Evolutionary conservation across 1,140 invertebrate genomes (phyloP).

Genomic region (Cydia fagiglandana): DNA sequence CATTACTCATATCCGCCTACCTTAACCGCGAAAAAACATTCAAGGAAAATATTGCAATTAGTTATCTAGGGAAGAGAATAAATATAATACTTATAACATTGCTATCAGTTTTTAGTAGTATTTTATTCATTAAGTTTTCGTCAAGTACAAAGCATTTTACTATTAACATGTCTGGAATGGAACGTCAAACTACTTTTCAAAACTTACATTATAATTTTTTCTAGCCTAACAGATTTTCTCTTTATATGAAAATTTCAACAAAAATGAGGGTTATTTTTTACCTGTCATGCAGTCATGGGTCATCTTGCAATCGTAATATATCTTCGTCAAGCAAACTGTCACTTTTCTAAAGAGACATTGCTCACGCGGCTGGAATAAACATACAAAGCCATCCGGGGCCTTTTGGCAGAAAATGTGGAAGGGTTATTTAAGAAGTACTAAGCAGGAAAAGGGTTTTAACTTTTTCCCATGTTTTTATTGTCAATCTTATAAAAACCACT

Average conservation of each 20-base stretch:
- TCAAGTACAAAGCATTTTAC: background rate
- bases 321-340: conserved; percentile 52
- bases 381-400: too few species aligned
- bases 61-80: background rate
- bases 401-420: background rate
- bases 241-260: background rate
- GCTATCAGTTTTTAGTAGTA: background rate
- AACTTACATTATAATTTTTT: background rate
- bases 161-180: background rate
- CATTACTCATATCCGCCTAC: conserved; percentile 28
- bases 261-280: background rate
- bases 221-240: background rate
- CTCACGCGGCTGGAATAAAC: conserved; percentile 22
- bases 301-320: conserved; percentile 42
- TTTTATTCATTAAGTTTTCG: background rate
- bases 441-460: too few species aligned
- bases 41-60: background rate
- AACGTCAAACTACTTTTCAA: background rate
- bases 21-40: background rate
- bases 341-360: conserved; percentile 54
- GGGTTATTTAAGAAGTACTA: too few species aligned
- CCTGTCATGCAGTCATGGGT: conserved; percentile 32
- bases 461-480: too few species aligned
- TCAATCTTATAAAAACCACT: too few species aligned
- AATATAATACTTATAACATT: background rate